These are phyloP conservation scores for Leptoclinus maculatus DNA, from an alignment of 2,797 vertebrate genomes.

Conservation along the genomic window DNA sequence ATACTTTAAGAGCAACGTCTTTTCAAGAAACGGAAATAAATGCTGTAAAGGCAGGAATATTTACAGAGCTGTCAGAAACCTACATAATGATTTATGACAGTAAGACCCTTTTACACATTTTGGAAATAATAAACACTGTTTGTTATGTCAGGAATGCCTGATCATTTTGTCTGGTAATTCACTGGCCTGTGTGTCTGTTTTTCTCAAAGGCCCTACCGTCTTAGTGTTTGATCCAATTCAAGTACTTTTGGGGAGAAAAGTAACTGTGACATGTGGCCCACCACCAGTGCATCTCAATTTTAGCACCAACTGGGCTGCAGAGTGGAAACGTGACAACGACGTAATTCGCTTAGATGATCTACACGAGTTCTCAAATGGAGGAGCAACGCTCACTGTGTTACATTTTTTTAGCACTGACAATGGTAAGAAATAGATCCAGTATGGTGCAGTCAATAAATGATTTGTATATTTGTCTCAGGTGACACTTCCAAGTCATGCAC, in stretches of 20 bases:
- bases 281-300: not conserved
- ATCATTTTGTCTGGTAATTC: not conserved
- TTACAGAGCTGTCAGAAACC: conserved; percentile 6
- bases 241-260: not conserved
- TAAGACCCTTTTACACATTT: conserved; percentile 26
- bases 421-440: conserved; percentile 61
- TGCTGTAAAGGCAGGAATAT: conserved; percentile 50
- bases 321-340: conserved; percentile 53
- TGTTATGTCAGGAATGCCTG: not conserved
- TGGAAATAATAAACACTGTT: not conserved
- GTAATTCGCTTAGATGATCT: accelerated
- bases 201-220: accelerated
- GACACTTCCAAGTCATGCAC: not conserved
- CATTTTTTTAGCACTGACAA: not conserved
- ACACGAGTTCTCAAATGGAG: not conserved
- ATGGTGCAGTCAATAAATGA: not conserved
- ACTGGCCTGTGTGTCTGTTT: conserved; percentile 1
- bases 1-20: conserved; percentile 56
- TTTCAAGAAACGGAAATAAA: conserved; percentile 23
- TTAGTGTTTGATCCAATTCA: accelerated
- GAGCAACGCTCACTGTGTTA: conserved; percentile 30
- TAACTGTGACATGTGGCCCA: conserved; percentile 54
- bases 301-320: accelerated
- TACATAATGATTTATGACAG: conserved; percentile 35
- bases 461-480: conserved; percentile 23